Evolutionary conservation across 2,113 vertebrate species (phyloP).

Genomic region (Tiliqua scincoides): DNA sequence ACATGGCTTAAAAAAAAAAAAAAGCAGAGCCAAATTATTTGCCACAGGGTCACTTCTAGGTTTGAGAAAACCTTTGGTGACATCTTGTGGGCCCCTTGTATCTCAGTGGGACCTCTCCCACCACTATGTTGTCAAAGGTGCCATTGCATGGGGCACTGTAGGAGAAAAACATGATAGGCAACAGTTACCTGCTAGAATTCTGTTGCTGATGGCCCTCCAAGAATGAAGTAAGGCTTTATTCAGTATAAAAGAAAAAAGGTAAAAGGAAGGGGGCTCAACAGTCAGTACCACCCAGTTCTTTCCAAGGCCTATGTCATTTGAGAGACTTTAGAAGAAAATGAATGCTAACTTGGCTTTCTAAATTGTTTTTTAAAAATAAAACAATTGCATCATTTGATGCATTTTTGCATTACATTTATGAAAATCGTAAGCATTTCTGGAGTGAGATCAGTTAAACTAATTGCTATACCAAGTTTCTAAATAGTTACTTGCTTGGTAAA

Average conservation of each 20-base stretch:
- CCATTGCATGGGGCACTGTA: too few species aligned
- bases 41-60: not conserved
- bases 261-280: too few species aligned
- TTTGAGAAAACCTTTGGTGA: too few species aligned
- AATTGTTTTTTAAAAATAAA: not conserved
- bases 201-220: too few species aligned
- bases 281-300: not conserved
- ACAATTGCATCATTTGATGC: not conserved
- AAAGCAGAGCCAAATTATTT: conserved; percentile 9
- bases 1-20: not conserved
- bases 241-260: too few species aligned
- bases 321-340: not conserved
- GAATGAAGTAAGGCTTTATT: too few species aligned
- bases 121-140: too few species aligned
- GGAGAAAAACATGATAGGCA: too few species aligned
- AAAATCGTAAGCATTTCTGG: not conserved
- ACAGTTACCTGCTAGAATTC: too few species aligned
- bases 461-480: not conserved
- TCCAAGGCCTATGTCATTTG: not conserved
- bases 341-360: not conserved
- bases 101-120: too few species aligned
- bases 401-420: not conserved
- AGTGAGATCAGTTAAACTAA: not conserved
- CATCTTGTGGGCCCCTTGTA: too few species aligned
- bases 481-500: not conserved